A percentile compares a stretch with the other conserved stretches of the same genome.
Evolutionary conservation across 1,140 invertebrate species (phyloP).

Genomic region (Nephotettix cincticeps): DNA sequence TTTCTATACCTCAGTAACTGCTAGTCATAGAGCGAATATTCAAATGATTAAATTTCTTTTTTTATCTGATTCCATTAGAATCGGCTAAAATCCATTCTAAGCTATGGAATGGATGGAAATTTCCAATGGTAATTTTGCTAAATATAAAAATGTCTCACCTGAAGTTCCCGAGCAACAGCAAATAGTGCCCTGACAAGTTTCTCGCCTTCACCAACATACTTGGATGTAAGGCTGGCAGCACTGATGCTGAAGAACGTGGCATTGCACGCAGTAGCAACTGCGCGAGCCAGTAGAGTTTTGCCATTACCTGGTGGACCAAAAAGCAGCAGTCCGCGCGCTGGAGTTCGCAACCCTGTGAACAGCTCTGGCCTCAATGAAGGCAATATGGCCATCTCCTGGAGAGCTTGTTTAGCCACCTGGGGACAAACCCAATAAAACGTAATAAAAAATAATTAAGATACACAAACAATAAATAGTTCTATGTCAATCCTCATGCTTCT

Average conservation of each 20-base stretch:
- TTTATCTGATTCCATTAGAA: too few species aligned
- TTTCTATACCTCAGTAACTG: too few species aligned
- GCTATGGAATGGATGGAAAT: slow-evolving; percentile 4
- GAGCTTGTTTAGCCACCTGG: slow-evolving; percentile 87
- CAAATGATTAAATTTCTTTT: too few species aligned
- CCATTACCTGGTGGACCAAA: slow-evolving; percentile 95
- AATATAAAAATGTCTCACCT: slow-evolving; percentile 50
- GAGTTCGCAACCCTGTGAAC: slow-evolving; percentile 89
- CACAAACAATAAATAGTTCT: too few species aligned
- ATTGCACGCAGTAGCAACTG: slow-evolving; percentile 50
- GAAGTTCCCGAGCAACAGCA: slow-evolving; percentile 87
- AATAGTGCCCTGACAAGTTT: slow-evolving; percentile 96
- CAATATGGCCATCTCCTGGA: slow-evolving; percentile 96
- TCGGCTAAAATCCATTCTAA: too few species aligned
- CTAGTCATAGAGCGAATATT: too few species aligned
- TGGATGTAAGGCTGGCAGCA: slow-evolving; percentile 96
- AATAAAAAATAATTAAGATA: too few species aligned
- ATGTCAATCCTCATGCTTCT: too few species aligned
- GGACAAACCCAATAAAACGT: slow-evolving; percentile 28
- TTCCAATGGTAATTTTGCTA: not conserved
- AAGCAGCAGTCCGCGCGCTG: slow-evolving; percentile 87
- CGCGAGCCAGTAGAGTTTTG: slow-evolving; percentile 39
- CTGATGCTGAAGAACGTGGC: slow-evolving; percentile 98
- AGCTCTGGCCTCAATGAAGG: slow-evolving; percentile 93
- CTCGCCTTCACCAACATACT: slow-evolving; percentile 97